A percentile compares a stretch with the other conserved stretches of the same genome.
phyloP scores from a whole-genome alignment of 2,888 invertebrate species.

The Laspeyria flexula region DNA sequence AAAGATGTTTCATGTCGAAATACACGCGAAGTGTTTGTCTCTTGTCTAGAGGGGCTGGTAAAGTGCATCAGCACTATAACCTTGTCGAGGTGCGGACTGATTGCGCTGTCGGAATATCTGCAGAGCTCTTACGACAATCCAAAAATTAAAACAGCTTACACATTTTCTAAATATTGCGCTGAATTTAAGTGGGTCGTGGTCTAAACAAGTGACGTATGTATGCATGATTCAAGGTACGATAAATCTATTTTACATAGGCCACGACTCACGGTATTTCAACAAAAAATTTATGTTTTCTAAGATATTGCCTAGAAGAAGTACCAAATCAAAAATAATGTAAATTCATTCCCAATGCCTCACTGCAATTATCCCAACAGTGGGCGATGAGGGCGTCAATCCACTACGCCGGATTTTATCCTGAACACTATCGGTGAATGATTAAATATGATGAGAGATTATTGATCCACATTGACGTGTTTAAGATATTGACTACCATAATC shows the following conservation, averaged over 20 bases:
- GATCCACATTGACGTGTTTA: no score
- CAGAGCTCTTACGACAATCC: neutral
- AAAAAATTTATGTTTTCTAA: no score
- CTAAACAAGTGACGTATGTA: no score
- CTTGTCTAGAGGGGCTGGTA: neutral
- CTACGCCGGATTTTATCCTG: slow-evolving; percentile 1
- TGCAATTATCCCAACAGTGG: slow-evolving; percentile 12
- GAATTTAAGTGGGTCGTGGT: no score
- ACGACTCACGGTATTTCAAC: no score
- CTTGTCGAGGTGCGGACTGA: neutral
- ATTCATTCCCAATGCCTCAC: neutral
- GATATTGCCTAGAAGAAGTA: neutral
- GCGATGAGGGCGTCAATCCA: slow-evolving; percentile 16
- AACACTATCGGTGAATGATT: neutral
- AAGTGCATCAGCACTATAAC: neutral
- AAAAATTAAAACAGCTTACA: neutral
- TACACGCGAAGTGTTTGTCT: no score
- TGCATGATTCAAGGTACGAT: no score
- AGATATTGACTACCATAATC: no score
- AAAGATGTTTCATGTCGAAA: no score
- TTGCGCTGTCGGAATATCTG: neutral
- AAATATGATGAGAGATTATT: neutral
- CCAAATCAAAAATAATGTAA: neutral
- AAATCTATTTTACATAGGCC: no score
- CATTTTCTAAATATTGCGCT: neutral